Evolutionary conservation across 2,797 vertebrate species (phyloP).

Genomic region (Choloepus didactylus): DNA sequence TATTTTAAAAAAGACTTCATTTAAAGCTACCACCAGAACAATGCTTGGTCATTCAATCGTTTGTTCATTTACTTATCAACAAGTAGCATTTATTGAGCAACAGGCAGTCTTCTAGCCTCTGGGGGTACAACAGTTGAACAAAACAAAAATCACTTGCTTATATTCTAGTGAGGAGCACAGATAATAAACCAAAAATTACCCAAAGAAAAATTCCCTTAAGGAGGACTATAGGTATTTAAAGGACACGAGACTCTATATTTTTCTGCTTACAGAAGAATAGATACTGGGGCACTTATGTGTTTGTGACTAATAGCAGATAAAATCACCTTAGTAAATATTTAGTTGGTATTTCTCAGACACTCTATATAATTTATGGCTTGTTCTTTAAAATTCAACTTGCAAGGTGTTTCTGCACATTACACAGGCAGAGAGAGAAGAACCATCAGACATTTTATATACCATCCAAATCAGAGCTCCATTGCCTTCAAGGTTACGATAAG

Average conservation of each 20-base stretch:
- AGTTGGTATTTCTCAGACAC: slow-evolving; percentile 37
- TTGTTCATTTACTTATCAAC: slow-evolving; percentile 20
- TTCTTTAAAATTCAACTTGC: slow-evolving; percentile 47
- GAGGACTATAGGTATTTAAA: slow-evolving; percentile 35
- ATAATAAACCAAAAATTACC: slow-evolving; percentile 44
- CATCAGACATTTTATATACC: background rate
- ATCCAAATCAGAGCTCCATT: slow-evolving; percentile 20
- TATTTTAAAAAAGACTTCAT: slow-evolving; percentile 30
- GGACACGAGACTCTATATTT: background rate
- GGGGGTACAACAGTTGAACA: background rate
- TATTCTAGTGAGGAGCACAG: slow-evolving; percentile 17
- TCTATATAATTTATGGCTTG: slow-evolving; percentile 65
- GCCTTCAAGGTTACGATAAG: background rate
- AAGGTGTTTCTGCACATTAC: slow-evolving; percentile 9
- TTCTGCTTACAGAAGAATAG: background rate
- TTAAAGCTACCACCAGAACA: slow-evolving; percentile 36
- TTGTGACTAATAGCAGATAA: slow-evolving; percentile 48
- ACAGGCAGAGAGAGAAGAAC: slow-evolving; percentile 10
- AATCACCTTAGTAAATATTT: slow-evolving; percentile 68
- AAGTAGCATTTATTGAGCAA: background rate
- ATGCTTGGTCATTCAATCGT: background rate
- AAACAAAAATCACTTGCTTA: slow-evolving; percentile 55
- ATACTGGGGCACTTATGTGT: background rate
- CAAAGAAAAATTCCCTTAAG: slow-evolving; percentile 57
- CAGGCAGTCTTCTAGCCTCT: background rate